Evolutionary conservation across 2,888 invertebrate genomes (phyloP).

Genomic region (Dynastes hyllus): DNA sequence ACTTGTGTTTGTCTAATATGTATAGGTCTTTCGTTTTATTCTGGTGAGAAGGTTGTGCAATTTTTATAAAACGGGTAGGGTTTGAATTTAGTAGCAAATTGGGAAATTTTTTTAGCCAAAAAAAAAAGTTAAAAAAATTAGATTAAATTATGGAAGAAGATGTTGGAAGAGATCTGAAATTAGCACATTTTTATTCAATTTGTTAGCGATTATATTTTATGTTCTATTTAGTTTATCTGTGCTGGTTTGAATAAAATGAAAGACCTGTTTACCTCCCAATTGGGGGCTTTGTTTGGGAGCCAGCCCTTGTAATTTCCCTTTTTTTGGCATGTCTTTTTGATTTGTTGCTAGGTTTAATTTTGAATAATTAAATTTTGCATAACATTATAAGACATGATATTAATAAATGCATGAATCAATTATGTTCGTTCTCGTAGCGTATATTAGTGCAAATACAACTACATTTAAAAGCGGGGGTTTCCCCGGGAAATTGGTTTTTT

Average conservation of each 20-base stretch:
- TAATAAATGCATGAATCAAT: too few species aligned
- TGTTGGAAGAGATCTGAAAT: not conserved
- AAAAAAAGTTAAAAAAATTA: not conserved
- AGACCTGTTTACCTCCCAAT: slow-evolving; percentile 18
- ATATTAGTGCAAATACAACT: too few species aligned
- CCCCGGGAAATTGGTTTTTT: too few species aligned
- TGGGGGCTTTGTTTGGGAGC: not conserved
- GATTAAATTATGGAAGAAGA: not conserved
- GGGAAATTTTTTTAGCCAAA: not conserved
- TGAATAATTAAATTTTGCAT: too few species aligned
- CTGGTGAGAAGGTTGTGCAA: slow-evolving; percentile 39
- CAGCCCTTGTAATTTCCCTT: too few species aligned
- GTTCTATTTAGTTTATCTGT: not conserved
- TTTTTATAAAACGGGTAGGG: slow-evolving; percentile 42
- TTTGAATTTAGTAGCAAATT: slow-evolving; percentile 1
- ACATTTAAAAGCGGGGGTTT: too few species aligned
- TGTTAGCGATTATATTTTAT: not conserved
- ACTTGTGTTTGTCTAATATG: slow-evolving; percentile 26
- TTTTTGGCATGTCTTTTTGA: too few species aligned
- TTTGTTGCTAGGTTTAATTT: too few species aligned
- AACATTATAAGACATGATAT: too few species aligned
- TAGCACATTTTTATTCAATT: not conserved
- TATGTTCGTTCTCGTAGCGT: too few species aligned
- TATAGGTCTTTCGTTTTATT: slow-evolving; percentile 42
- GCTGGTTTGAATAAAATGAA: slow-evolving; percentile 30